Evolutionary conservation across 2,888 invertebrate genomes (phyloP), one percentile per base, ranked within the genome.

Genomic region (Plemyria rubiginata): DNA sequence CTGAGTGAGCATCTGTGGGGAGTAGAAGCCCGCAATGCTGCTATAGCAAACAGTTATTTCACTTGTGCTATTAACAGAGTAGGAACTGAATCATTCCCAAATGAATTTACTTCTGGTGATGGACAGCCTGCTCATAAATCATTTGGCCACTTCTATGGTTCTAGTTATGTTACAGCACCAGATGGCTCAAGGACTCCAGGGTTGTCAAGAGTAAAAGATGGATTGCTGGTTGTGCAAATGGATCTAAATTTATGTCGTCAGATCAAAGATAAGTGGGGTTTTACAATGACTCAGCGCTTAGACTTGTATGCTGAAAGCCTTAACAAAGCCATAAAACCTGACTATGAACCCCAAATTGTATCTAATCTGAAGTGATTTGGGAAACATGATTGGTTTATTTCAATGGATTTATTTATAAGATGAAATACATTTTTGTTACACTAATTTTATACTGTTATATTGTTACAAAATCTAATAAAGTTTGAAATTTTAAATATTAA

Each of bases 61-160:
- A 97, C 99, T 0, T 98, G 97, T 82, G 98, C 97, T 38, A 95
- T 96, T 38, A 99, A 99, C 86, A 95, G 99, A 73, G 99, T 99
- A 0, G 99, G 99, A 56, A 97, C 96, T 0, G 99, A 99, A 86
- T 82, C 85, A 29, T 95, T 99, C 87, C 95, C 96, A 4, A 90
- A 92, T 84, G 91, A 92, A 66, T 92, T 92, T 61, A 91, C 92
- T 32, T 92, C 92, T 54, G 92, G 86, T 43, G 91, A 92, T 79
- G 98, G 98, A 0, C 94, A 94, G 70, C 95, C 96, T 51, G 96
- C 97, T 16, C 96, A 97, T 77, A 96, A 95, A 75, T 96, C 97
- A 59, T 99, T 99, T 82, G 99, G 99, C 0, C 97, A 98, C 78
- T 99, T 99, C 85, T 99, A 99, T 91, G 99, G 99, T 0, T 98